Base-by-base conservation (phyloP, 2,888 invertebrate species). In the Nymphalis urticae region DNA sequence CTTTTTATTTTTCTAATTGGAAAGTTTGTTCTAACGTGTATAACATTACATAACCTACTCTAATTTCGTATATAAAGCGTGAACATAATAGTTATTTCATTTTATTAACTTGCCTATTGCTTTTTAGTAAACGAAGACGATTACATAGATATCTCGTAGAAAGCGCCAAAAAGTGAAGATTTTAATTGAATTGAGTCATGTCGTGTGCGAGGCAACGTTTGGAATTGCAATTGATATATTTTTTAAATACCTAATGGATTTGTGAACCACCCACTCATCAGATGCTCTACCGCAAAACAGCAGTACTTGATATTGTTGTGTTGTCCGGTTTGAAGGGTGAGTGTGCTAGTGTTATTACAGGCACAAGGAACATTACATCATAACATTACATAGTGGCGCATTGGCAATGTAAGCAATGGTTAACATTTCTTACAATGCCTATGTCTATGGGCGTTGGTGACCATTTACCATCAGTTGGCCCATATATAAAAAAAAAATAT, bases 51-150 rank as follows among this genome's bases (percentile, higher is more conserved):
- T 9, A n/a, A 42, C 2, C 19, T 16, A 58, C 16, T 27, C 16
- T 62, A 24, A 17, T 24, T 67, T 56, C 32, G 19, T 50, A 50
- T 42, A 24, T 62, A 67, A 62, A 59, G 64, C 65, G 65, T 62
- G 65, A 51, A 65, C 62, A 17, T 56, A 62, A 58, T 69, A 32
- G 32, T 56, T 65, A 19, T 54, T 56, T 47, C 42, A 62, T 65
- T 69, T 64, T 64, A 60, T 36, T 61, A 47, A 47, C 48, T 13
- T 42, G 13, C 13, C 53, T 61, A 69, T 69, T 69, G 62, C 64
- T 69, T 56, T 65, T 62, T 65, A 47, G 50, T 56, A 64, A 65
- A 65, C 69, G 61, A 58, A 58, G 61, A 56, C 65, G 56, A 65
- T 69, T 68, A 47, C 47, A 42, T 24, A 17, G 60, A 48, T 48